phyloP scores from a whole-genome alignment of 2,113 vertebrate genomes.

The Prolemur simus region DNA sequence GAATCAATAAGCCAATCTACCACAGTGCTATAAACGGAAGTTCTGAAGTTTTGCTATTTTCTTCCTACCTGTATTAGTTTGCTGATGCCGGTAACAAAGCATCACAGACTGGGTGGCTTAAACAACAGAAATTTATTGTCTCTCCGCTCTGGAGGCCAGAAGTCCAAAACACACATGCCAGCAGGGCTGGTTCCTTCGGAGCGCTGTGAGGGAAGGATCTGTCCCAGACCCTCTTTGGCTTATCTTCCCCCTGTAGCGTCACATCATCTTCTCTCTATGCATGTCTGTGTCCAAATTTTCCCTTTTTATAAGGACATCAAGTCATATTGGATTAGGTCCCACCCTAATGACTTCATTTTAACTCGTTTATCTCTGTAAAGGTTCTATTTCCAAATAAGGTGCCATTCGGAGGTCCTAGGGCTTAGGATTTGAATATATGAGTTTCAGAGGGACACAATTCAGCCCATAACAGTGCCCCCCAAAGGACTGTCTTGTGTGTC shows the following conservation, averaged over 20 bases:
- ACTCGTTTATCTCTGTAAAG: neutral
- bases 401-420: neutral
- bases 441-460: neutral
- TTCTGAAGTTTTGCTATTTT: constrained; percentile 1
- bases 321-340: neutral
- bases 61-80: neutral
- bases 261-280: neutral
- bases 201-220: neutral
- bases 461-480: neutral
- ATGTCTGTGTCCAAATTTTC: neutral
- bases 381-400: neutral
- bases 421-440: neutral
- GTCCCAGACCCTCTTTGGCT: neutral
- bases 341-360: neutral
- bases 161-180: neutral
- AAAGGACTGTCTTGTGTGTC: neutral
- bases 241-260: neutral
- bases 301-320: neutral
- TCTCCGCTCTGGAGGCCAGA: neutral
- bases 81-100: neutral
- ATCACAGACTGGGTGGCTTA: neutral
- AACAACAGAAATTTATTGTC: neutral
- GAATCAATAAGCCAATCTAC: neutral
- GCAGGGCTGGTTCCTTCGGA: neutral
- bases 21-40: neutral